Percentiles rank a stretch among this genome's conserved stretches.
Conservation (phyloP, 1,140 invertebrate species). For the Eriosoma lanigerum region DNA sequence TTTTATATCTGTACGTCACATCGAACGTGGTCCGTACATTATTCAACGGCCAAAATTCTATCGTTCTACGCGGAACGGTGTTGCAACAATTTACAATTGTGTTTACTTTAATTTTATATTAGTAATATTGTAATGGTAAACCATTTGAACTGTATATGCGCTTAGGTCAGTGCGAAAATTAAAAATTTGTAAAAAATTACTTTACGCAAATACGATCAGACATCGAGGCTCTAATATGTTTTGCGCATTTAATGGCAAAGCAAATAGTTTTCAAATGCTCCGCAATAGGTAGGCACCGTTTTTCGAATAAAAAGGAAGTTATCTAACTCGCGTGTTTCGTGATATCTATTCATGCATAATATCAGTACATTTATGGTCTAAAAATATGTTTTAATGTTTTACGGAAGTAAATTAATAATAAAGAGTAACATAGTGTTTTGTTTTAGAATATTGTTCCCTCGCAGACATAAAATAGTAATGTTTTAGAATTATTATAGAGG, state of each 20-base stretch:
- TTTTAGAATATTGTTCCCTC: background rate
- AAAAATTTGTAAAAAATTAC: too few species aligned
- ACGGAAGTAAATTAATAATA: background rate
- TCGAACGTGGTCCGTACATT: background rate
- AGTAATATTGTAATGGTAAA: too few species aligned
- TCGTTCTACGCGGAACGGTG: background rate
- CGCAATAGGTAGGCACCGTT: too few species aligned
- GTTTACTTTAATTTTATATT: too few species aligned
- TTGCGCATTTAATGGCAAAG: too few species aligned
- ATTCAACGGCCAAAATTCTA: background rate
- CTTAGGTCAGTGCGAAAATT: too few species aligned
- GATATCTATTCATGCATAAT: constrained; percentile 1
- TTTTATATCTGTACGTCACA: constrained; percentile 2
- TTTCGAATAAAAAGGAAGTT: too few species aligned
- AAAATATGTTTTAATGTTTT: constrained; percentile 9
- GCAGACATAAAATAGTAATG: background rate
- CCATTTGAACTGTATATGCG: too few species aligned
- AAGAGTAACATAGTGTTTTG: background rate
- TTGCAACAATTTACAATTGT: too few species aligned
- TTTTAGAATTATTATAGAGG: background rate
- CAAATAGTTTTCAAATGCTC: background rate
- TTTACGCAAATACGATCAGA: too few species aligned
- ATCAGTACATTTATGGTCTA: background rate
- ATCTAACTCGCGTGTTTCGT: background rate
- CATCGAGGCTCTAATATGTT: too few species aligned